Evolutionary conservation across 2,888 invertebrate species (phyloP).

Genomic region (Bombylius major): DNA sequence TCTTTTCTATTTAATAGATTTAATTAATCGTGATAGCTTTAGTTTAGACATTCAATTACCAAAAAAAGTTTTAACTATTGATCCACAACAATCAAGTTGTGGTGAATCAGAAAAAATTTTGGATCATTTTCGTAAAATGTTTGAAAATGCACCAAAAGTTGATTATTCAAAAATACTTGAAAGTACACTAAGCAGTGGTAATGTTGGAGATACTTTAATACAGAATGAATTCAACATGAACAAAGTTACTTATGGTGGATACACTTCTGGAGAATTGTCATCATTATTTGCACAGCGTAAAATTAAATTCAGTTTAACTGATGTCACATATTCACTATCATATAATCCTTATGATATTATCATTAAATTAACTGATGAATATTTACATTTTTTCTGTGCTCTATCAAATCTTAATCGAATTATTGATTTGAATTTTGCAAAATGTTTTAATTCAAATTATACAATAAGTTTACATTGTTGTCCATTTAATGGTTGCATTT

Average conservation of each 20-base stretch:
- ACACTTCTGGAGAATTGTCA: too few relatives aligned
- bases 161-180: slow-evolving; percentile 31
- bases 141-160: slow-evolving; percentile 30
- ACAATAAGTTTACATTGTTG: slow-evolving; percentile 15
- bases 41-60: slow-evolving; percentile 24
- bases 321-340: slow-evolving; percentile 27
- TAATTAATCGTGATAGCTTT: slow-evolving; percentile 30
- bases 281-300: slow-evolving; percentile 3
- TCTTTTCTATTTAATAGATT: slow-evolving; percentile 39
- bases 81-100: slow-evolving; percentile 23
- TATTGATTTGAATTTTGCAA: slow-evolving; percentile 17
- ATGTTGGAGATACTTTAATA: slow-evolving; percentile 8
- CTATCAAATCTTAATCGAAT: slow-evolving; percentile 25
- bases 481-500: slow-evolving; percentile 27
- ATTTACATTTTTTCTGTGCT: slow-evolving; percentile 33
- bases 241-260: too few relatives aligned
- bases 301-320: slow-evolving; percentile 30
- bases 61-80: slow-evolving; percentile 30
- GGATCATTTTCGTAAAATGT: slow-evolving; percentile 30
- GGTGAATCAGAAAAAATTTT: slow-evolving; percentile 28
- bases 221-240: too few relatives aligned
- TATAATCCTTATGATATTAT: slow-evolving; percentile 29
- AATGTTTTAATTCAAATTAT: background rate
- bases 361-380: slow-evolving; percentile 26
- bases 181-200: slow-evolving; percentile 14